Base-by-base conservation (phyloP, 2,888 invertebrate genomes). In the Oscheius sp. region DNA sequence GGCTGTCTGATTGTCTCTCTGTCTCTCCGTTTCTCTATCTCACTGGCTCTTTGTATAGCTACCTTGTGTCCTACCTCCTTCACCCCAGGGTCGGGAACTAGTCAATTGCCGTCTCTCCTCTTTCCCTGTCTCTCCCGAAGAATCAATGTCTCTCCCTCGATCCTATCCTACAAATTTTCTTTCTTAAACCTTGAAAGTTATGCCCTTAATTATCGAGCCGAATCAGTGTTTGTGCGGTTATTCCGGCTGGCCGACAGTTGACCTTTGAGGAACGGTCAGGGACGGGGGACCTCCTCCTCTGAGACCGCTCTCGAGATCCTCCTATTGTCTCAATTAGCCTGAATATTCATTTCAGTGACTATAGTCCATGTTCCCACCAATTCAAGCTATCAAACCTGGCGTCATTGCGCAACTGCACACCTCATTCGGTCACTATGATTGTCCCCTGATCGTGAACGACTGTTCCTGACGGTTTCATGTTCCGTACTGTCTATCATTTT, bases 261-360 rank as follows among this genome's bases (percentile, higher is more conserved):
- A 68, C 68, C 68, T 68, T 68, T 68, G 68, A 68, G 68, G 68
- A 68, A 53, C 68, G 68, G 68, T 68, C 68, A 68, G 68, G 68
- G 68, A 53, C 68, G 32, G 37, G 37, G 21, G 65, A 33, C 50
- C 65, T 48, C 65, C 65, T 65, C 65, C 50, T 11, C 50, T 37
- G 35, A 2, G 58, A 2, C 13, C 37, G 58, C 60, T 60, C 37
- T 60, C 7, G 53, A 53, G 53, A 13, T 53, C 13, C n/a, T 53
- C 29, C 3, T 53, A 29, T 29, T 53, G 53, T 53, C 53, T 53
- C 53, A 53, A 53, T 21, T 53, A 53, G 53, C 29, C 53, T 53
- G 13, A 21, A 4, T 53, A 42, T 7, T 21, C 21, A 21, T 21
- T 21, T 21, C 21, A 21, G 21, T 42, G 42, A 42, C 42, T 42